Evolutionary conservation across 2,113 vertebrate genomes (phyloP), one percentile per base, ranked within the genome.

Genomic region (Myotis yumanensis): DNA sequence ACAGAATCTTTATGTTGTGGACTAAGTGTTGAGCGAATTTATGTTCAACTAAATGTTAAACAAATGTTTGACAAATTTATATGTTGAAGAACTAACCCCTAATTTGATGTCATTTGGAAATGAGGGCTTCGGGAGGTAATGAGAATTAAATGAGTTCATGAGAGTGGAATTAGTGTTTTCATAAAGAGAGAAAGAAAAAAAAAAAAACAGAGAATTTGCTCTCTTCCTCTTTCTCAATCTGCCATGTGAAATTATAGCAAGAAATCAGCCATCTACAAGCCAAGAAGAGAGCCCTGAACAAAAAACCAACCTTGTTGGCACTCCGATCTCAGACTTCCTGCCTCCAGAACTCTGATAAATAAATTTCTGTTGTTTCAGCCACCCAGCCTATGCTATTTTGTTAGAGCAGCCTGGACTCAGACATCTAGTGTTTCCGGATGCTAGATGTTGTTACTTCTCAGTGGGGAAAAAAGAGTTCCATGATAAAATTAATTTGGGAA

Each of bases 401-500:
- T 86, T n/a, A 32, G 40, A 57, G 14, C 7, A 22, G 9, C 23
- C 57, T 2, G 10, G 22, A 35, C 71, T 64, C 35, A 87, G 54
- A 32, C 66, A 86, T 11, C 10, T 22, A 23, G 35, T 22, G 8
- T 46, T 94, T 64, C 22, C 28, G 8, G 18, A 22, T 18, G 16
- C 9, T 69, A 46, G 75, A 64, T 46, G 71, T 43, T 76, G 52
- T 62, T 77, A 52, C 79, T 80, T 28, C 66, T 57, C 52, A 37
- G 76, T 23, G 11, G 28, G 23, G n/a, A 20, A 30, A 8, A 28
- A 46, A 43, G 3, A 54, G 12, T 35, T 80, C 43, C 69, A 23
- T 14, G 32, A 30, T 71, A 73, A 91, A 92, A 83, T 57, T 89
- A 71, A 76, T 72, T 57, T 90, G 43, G 54, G 8, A 94, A 86